phyloP scores from a whole-genome alignment of 1,140 invertebrate species.

The Tetragonula clypearis region DNA sequence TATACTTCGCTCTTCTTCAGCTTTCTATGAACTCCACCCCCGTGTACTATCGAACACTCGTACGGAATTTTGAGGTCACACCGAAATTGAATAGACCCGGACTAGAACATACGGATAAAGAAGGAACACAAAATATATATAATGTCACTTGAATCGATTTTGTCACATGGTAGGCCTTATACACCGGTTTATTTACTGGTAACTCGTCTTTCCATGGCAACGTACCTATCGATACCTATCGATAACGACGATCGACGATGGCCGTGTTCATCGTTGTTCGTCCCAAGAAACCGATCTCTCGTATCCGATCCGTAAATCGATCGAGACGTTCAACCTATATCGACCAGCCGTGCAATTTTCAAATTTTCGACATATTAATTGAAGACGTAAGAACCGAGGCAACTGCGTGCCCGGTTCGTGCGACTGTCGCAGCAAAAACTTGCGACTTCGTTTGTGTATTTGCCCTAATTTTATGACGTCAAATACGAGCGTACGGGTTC shows the following conservation, averaged over 20 bases:
- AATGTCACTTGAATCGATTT: constrained; percentile 74
- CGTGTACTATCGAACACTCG: constrained; percentile 29
- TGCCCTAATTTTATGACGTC: no score
- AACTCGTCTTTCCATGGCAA: constrained; percentile 64
- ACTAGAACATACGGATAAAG: constrained; percentile 64
- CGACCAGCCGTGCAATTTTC: no score
- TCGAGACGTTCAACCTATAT: no score
- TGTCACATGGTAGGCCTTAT: constrained; percentile 71
- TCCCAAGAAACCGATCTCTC: no score
- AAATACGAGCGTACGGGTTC: no score
- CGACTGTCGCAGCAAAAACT: no score
- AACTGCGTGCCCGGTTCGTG: no score
- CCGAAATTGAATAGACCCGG: constrained; percentile 35
- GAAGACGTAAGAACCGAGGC: no score
- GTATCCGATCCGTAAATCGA: no score
- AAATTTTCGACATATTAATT: no score
- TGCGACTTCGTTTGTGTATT: no score
- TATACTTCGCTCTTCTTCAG: not conserved
- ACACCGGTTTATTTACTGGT: constrained; percentile 62
- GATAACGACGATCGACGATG: constrained; percentile 12
- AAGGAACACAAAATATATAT: constrained; percentile 46
- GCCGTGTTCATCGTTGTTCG: not conserved
- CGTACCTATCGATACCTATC: constrained; percentile 42
- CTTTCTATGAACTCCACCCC: not conserved
- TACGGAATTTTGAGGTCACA: constrained; percentile 56